Evolutionary conservation across 1,140 invertebrate species (phyloP).

Genomic region (Drosophila ananassae): DNA sequence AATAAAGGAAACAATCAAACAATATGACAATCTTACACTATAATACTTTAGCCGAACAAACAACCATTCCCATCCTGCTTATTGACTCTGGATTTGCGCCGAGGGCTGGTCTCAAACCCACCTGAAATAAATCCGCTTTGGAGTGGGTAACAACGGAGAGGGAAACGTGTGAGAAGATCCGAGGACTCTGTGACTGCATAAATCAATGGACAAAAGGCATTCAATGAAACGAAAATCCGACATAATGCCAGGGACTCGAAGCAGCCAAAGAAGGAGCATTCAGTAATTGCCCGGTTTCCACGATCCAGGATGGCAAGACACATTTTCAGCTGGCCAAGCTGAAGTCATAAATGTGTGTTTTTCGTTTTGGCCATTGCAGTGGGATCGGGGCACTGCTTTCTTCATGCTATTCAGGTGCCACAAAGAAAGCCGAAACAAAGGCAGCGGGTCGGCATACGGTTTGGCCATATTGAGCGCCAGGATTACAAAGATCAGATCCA

Average conservation of each 20-base stretch:
- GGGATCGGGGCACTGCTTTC: slow-evolving; percentile 8
- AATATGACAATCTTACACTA: slow-evolving; percentile 69
- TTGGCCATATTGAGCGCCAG: slow-evolving; percentile 69
- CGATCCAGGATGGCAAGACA: slow-evolving; percentile 37
- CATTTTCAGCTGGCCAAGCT: slow-evolving; percentile 68
- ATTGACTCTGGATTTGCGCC: slow-evolving; percentile 41
- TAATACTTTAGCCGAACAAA: slow-evolving; percentile 39
- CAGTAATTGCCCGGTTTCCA: slow-evolving; percentile 40
- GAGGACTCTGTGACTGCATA: slow-evolving; percentile 57
- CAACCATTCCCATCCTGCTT: slow-evolving; percentile 24
- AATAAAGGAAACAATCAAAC: slow-evolving; percentile 53
- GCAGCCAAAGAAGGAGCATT: slow-evolving; percentile 26
- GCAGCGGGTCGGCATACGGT: slow-evolving; percentile 36
- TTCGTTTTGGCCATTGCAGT: slow-evolving; percentile 22
- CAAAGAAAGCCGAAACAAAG: slow-evolving; percentile 65
- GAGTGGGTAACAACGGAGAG: slow-evolving; percentile 2
- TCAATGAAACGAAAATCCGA: slow-evolving; percentile 67
- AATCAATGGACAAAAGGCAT: slow-evolving; percentile 70
- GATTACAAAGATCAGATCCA: slow-evolving; percentile 48
- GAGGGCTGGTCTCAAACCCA: slow-evolving; percentile 64
- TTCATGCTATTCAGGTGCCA: slow-evolving; percentile 59
- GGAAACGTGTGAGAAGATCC: slow-evolving; percentile 31
- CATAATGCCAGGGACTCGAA: slow-evolving; percentile 45
- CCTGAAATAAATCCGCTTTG: slow-evolving; percentile 73
- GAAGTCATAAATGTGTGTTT: slow-evolving; percentile 69